Evolutionary conservation across 2,888 invertebrate species (phyloP), one percentile per base, ranked within the genome.

Genomic region (Galerucella nymphaeae): DNA sequence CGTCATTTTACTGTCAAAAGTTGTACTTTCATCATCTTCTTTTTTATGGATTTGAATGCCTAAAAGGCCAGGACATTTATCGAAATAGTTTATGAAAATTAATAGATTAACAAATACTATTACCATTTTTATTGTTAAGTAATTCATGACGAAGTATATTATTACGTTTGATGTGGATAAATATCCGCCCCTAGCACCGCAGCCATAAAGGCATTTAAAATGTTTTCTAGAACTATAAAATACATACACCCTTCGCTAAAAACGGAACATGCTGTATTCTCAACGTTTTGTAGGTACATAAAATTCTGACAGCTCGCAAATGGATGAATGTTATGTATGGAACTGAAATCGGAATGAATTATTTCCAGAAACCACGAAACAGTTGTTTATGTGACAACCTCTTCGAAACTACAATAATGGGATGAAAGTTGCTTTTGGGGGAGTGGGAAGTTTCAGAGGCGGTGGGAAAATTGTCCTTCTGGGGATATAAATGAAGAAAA

Each of bases 311-410:
- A 62, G 61, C 61, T 41, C 61, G 18, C 13, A 62, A 62, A 62
- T 62, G 61, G 61, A 62, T 62, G 61, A 42, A 62, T 42, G 61
- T 62, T 62, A 62, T 62, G 61, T 62, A 62, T 38, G 16, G 61
- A 62, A 59, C 59, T 59, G 63, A 64, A 64, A 50, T 58, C 41
- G 50, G 42, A 48, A 61, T 65, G 66, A 69, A 69, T 68, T 73
- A 70, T 73, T 62, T 73, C 62, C 48, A 50, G 66, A 73, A 65
- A 59, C 61, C 69, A 66, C 66, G 73, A 59, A 68, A 68, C 57
- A 68, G 65, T 76, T 75, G 75, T 77, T 77, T 75, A 75, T 75
- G 72, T 68, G 77, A 75, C 74, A 70, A 53, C 69, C 59, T 66
- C 70, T 66, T 65, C 65, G 53, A 69, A 75, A 74, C 66, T 72